Percentiles rank a stretch among this genome's conserved stretches.
Conservation (phyloP, 35 echinoderm and acorn worm genomes). For the Acanthaster planci region DNA sequence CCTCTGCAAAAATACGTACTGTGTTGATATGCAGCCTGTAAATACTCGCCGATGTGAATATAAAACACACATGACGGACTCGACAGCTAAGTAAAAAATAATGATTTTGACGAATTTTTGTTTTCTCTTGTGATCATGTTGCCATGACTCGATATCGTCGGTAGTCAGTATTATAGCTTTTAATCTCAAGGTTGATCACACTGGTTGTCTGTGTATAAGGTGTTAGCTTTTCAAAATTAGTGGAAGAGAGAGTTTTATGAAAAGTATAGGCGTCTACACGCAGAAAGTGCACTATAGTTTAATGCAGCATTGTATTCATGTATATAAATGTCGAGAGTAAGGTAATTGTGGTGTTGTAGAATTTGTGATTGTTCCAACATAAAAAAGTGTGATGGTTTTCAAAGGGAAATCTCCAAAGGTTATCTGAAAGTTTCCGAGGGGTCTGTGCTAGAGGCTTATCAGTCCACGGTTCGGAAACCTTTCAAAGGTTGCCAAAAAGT, state of each 20-base stretch:
- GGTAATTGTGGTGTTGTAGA: conserved; percentile 11
- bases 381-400: background rate
- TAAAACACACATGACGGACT: no score
- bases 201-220: background rate
- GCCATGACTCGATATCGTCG: background rate
- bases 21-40: background rate
- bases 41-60: conserved; percentile 8
- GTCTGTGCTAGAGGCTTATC: no score
- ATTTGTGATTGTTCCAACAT: background rate
- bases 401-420: background rate
- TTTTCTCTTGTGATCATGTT: background rate
- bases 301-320: conserved; percentile 21
- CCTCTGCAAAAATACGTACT: conserved; percentile 4
- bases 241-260: background rate
- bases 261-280: background rate
- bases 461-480: no score
- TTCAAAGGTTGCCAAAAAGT: no score
- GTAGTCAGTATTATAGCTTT: conserved; percentile 17
- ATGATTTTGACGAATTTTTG: background rate
- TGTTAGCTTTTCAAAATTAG: conserved; percentile 4
- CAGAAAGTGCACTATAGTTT: background rate
- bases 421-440: no score
- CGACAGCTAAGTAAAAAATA: background rate
- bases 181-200: background rate
- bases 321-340: background rate